Conservation (phyloP, 2,113 vertebrate species). For the Pollachius pollachius region DNA sequence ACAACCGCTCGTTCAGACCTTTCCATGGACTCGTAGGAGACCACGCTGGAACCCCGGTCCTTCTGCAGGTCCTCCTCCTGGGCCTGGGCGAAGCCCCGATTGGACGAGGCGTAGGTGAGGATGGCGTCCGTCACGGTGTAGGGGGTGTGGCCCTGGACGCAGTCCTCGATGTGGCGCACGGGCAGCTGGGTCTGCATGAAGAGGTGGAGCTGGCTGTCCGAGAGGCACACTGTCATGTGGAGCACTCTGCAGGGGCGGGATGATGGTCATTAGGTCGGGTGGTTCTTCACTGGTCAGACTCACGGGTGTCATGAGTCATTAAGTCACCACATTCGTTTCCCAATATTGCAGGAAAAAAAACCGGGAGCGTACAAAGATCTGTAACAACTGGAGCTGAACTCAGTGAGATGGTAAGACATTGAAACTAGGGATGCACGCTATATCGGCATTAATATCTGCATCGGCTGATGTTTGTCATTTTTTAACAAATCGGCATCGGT, state of each 20-base stretch:
- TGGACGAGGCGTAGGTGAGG: slow-evolving; percentile 86
- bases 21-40: slow-evolving; percentile 76
- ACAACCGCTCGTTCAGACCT: slow-evolving; percentile 48
- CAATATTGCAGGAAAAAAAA: too few species aligned
- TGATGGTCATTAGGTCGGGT: too few species aligned
- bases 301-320: too few species aligned
- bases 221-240: slow-evolving; percentile 90
- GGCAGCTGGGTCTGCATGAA: slow-evolving; percentile 97
- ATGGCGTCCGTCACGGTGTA: slow-evolving; percentile 86
- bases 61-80: slow-evolving; percentile 75
- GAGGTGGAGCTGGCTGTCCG: slow-evolving; percentile 95
- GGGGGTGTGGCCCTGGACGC: slow-evolving; percentile 84
- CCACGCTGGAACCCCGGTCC: slow-evolving; percentile 47
- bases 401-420: too few species aligned
- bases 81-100: slow-evolving; percentile 81
- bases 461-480: too few species aligned
- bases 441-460: too few species aligned
- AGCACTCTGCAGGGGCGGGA: slow-evolving; percentile 76
- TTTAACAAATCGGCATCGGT: too few species aligned
- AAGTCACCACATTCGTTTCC: too few species aligned
- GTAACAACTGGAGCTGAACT: too few species aligned
- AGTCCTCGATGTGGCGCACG: slow-evolving; percentile 84
- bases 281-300: too few species aligned
- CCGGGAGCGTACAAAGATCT: too few species aligned
- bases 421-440: too few species aligned